These are phyloP conservation scores for Brenthis ino DNA, from an alignment of 2,888 invertebrate genomes.

Conservation along the genomic window DNA sequence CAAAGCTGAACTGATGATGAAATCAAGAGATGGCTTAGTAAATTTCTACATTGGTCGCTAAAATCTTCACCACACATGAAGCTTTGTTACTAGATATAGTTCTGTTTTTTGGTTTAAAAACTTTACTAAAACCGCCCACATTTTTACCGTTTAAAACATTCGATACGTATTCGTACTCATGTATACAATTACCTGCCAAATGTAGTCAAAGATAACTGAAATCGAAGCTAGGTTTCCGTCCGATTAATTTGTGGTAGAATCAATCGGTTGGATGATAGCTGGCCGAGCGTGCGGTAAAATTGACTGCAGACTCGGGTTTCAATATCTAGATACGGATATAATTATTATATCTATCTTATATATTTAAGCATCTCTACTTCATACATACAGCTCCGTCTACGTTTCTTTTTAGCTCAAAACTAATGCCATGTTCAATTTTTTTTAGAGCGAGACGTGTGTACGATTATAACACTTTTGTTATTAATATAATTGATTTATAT, in stretches of 20 bases:
- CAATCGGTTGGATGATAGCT: constrained; percentile 38
- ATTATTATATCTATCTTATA: not conserved
- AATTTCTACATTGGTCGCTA: too few species aligned
- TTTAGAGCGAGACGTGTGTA: too few species aligned
- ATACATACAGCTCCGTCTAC: too few species aligned
- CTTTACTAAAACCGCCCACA: constrained; percentile 6
- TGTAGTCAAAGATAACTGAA: constrained; percentile 32
- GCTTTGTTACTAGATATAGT: too few species aligned
- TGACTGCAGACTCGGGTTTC: constrained; percentile 26
- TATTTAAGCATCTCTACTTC: not conserved
- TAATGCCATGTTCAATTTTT: not conserved
- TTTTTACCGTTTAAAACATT: not conserved
- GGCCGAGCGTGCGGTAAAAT: constrained; percentile 34
- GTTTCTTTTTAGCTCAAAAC: not conserved
- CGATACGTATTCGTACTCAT: not conserved
- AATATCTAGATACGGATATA: constrained; percentile 1
- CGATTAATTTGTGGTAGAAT: constrained; percentile 36
- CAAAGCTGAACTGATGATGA: too few species aligned
- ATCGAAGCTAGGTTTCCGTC: constrained; percentile 30
- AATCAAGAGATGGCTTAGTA: too few species aligned
- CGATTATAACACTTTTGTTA: too few species aligned
- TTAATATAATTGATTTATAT: too few species aligned
- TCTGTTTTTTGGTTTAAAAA: not conserved
- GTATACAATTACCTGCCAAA: constrained; percentile 10
- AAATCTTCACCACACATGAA: too few species aligned